Base-by-base conservation (phyloP, 2,888 invertebrate species). In the Empis stercorea region DNA sequence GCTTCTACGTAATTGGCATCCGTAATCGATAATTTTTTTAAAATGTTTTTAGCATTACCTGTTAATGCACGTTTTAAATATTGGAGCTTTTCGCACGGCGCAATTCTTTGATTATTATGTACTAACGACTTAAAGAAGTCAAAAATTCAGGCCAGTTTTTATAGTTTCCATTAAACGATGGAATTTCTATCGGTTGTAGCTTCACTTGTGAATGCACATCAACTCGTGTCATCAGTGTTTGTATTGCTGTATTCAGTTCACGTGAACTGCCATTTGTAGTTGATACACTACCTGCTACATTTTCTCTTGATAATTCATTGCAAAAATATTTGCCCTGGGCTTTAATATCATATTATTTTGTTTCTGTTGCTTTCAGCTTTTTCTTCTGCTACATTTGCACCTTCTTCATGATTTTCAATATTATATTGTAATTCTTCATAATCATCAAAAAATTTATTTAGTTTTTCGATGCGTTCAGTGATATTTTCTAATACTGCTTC, bases 1-100 rank as follows among this genome's bases (percentile, higher is more conserved):
- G 46, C 46, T 16, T 44, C n/a, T 6, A 13, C 13, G 6, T 46
- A 49, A 9, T 49, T 49, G 1, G 43, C 46, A 17, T 46, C 46
- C 11, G 43, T 49, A 2, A 10, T 40, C 2, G 46, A 36, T n/a
- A 46, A 40, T 40, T 46, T 43, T 9, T 27, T 46, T 4, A 46
- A 23, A 15, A 48, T 11, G 4, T 45, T 34, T 4, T 34, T 11
- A 1, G 49, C 49, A 17, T 44, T 46, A 15, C 49, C 38, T 13
- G 34, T 43, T 15, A 48, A 17, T 5, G 43, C 27, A 38, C 44
- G 14, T 16, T 30, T 44, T 1, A 46, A 37, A 37, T 16, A 44
- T 30, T 49, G 20, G 2, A 49, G 20, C 20, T 49, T 46, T 43
- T 48, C 43, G 16, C 32, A 32, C 13, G 32, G 13, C 4, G 32